Base-by-base conservation (phyloP, 2,888 invertebrate species). In the Eupelmus urozonus region DNA sequence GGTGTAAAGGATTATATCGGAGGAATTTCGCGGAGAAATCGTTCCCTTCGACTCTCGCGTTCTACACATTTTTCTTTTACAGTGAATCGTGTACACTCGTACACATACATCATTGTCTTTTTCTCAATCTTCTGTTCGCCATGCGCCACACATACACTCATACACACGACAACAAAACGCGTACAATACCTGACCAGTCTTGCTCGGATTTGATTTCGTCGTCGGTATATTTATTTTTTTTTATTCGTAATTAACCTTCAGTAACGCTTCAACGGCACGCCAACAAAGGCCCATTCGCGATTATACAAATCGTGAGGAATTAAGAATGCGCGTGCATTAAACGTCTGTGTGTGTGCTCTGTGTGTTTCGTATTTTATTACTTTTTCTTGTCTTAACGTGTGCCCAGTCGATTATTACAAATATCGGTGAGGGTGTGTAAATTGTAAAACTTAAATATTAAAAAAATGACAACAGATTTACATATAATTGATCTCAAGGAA, bases 171-270 rank as follows among this genome's bases (percentile, higher is more conserved):
- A 78, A 55, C 62, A 72, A 70, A 53, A 66, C 71, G 51, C 60
- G 51, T 74, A 74, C 65, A 74, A 77, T 23, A 74, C 57, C 74
- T 45, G 71, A 77, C 76, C 80, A 77, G 74, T 80, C 69, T 80
- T 80, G 60, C 49, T 77, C 53, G 57, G n/a, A 80, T 80, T 80
- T 80, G 77, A 80, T 80, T 80, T 75, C 74, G 51, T 65, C 74
- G 65, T 65, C 71, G 60, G 53, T 73, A 57, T 76, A 59, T 40
- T 53, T 53, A 45, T 13, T 45, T 45, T 45, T 45, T 45, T 45
- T 34, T 55, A 63, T 49, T 40, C 20, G 23, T 66, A 45, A 5
- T 71, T 25, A 60, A 66, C 18, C 57, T 49, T 60, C 63, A 27
- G 69, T 40, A 71, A 71, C 63, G 73, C 62, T 66, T 79, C 11